These are phyloP conservation scores for Galendromus occidentalis DNA, from an alignment of 1,140 invertebrate genomes.

Conservation along the genomic window DNA sequence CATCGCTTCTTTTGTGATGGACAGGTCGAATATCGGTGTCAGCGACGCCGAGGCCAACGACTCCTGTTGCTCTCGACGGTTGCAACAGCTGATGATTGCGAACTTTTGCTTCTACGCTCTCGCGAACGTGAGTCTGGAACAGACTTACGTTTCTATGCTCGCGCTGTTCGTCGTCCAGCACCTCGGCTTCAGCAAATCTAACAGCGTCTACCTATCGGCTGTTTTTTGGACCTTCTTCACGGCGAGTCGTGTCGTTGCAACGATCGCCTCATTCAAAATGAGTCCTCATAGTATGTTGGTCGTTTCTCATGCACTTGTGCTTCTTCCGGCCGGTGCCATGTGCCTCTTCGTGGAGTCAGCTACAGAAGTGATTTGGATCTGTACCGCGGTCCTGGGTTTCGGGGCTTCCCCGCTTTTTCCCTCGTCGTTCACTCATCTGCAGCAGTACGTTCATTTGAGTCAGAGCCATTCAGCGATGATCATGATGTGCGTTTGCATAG, in stretches of 20 bases:
- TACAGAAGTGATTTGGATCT: not conserved
- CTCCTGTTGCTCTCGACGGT: conserved; percentile 16
- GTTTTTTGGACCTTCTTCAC: not conserved
- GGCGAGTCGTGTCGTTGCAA: not conserved
- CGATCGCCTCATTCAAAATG: not conserved
- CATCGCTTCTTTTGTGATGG: not conserved
- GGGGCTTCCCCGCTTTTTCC: not conserved
- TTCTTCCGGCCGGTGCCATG: not conserved
- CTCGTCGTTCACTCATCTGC: not conserved
- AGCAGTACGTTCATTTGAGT: not conserved
- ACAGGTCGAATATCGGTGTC: not conserved
- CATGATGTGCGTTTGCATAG: not conserved
- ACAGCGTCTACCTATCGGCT: not conserved
- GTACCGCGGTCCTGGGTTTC: not conserved
- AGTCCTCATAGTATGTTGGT: not conserved
- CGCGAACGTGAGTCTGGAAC: not conserved
- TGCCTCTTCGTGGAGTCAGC: no score
- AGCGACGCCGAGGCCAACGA: not conserved
- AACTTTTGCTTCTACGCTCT: not conserved
- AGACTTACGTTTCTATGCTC: not conserved
- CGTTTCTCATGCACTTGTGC: not conserved
- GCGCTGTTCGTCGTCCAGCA: not conserved
- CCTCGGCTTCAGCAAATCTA: not conserved
- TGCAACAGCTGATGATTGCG: conserved; percentile 10
- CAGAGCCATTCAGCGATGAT: not conserved